A percentile compares a stretch with the other conserved stretches of the same genome.
Conservation (phyloP, 2,113 vertebrate genomes). For the Lipophrys pholis region DNA sequence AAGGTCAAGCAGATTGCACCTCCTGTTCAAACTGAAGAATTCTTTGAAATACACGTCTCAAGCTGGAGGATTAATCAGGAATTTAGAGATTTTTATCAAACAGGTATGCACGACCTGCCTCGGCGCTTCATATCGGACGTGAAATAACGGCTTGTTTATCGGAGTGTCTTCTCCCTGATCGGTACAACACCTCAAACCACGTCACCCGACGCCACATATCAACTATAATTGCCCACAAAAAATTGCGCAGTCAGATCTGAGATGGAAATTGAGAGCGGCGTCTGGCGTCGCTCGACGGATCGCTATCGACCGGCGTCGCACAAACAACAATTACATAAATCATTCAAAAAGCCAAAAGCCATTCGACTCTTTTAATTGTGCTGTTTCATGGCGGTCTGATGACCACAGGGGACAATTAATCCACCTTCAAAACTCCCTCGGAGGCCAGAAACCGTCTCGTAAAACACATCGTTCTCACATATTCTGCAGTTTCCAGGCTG, state of each 20-base stretch:
- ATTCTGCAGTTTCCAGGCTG: too few species aligned
- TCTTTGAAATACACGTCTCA: conserved; percentile 28
- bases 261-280: conserved; percentile 31
- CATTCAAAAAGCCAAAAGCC: conserved; percentile 4
- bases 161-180: not conserved
- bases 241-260: too few species aligned
- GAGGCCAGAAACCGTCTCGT: too few species aligned
- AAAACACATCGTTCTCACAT: too few species aligned
- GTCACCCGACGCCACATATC: not conserved
- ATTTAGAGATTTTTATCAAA: conserved; percentile 1
- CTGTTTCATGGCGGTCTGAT: conserved; percentile 4
- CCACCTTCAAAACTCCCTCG: too few species aligned
- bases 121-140: not conserved
- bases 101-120: not conserved
- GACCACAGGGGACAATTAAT: too few species aligned
- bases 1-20: conserved; percentile 36
- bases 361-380: conserved; percentile 2
- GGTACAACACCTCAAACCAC: not conserved
- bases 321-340: conserved; percentile 26
- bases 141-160: not conserved
- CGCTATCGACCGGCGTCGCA: conserved; percentile 47
- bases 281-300: conserved; percentile 47
- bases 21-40: conserved; percentile 21
- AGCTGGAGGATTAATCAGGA: conserved; percentile 20
- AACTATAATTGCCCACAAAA: conserved; percentile 3